phyloP scores from a whole-genome alignment of 2,888 invertebrate species.

The Conchocele bisecta region DNA sequence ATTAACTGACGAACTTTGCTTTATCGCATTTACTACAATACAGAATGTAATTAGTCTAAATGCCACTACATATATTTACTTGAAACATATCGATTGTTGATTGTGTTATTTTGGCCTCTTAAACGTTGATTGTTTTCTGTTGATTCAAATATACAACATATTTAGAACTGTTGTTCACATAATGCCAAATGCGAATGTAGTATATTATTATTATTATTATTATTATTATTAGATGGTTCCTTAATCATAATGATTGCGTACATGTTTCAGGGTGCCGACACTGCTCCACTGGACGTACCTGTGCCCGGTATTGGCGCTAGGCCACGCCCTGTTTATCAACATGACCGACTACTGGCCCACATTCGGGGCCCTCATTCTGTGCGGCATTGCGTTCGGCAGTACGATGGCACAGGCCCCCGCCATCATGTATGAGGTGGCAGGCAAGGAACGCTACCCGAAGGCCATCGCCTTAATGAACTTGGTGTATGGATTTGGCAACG shows the following conservation, averaged over 20 bases:
- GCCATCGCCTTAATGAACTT: constrained; percentile 19
- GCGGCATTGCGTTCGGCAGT: constrained; percentile 12
- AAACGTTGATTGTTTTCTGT: no score
- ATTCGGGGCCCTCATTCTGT: not conserved
- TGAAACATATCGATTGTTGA: no score
- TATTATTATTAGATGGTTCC: no score
- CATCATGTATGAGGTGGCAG: constrained; percentile 20
- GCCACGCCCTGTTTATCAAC: constrained; percentile 13
- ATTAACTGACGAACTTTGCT: no score
- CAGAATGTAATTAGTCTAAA: no score
- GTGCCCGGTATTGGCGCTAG: not conserved
- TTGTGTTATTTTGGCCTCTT: no score
- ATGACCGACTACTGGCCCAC: constrained; percentile 10
- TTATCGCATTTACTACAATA: no score
- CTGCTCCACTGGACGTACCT: constrained; percentile 24
- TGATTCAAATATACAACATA: no score
- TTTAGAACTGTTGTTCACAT: no score
- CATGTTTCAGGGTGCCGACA: constrained; percentile 24
- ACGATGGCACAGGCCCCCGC: not conserved
- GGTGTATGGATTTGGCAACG: constrained; percentile 12
- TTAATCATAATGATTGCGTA: not conserved
- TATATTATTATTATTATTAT: no score
- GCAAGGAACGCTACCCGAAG: constrained; percentile 16
- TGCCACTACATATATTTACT: no score
- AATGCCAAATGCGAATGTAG: no score